Evolutionary conservation across 37 sponge, comb jelly and placozoan genomes (phyloP).

Genomic region (Eunapius fragilis): DNA sequence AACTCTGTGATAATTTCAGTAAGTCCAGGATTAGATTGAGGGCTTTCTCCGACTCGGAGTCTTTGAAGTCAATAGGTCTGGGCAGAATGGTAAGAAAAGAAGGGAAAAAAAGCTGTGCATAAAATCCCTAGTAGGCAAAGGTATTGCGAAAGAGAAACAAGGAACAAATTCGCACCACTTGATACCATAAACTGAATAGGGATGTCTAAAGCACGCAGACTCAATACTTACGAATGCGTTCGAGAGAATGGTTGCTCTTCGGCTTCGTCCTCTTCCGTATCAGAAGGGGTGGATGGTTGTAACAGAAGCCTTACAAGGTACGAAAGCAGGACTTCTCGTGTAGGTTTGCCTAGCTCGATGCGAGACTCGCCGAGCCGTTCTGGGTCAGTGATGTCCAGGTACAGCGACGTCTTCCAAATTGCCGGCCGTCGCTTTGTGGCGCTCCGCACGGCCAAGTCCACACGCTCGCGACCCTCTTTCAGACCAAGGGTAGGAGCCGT

Average conservation of each 20-base stretch:
- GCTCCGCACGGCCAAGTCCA: neutral
- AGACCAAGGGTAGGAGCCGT: slow-evolving; percentile 13
- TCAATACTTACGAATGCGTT: neutral
- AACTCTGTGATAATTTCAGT: slow-evolving; percentile 14
- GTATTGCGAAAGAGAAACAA: neutral
- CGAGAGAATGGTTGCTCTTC: neutral
- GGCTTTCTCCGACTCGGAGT: slow-evolving; percentile 5
- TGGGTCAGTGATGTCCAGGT: neutral
- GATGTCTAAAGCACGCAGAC: neutral
- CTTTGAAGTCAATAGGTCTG: neutral
- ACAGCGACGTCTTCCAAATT: neutral
- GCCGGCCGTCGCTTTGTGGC: slow-evolving; percentile 1
- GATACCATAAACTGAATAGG: neutral
- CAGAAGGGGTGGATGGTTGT: slow-evolving; percentile 17
- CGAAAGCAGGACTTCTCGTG: neutral
- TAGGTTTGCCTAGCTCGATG: neutral
- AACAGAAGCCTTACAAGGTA: slow-evolving; percentile 18
- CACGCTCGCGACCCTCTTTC: neutral
- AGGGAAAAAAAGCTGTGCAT: neutral
- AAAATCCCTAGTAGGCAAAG: neutral
- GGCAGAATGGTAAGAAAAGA: neutral
- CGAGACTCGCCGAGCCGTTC: neutral
- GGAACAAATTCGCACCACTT: neutral
- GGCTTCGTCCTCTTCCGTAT: slow-evolving; percentile 34
- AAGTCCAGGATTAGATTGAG: slow-evolving; percentile 40